Evolutionary conservation across 2,888 invertebrate genomes (phyloP).

Genomic region (Lithophane socia): DNA sequence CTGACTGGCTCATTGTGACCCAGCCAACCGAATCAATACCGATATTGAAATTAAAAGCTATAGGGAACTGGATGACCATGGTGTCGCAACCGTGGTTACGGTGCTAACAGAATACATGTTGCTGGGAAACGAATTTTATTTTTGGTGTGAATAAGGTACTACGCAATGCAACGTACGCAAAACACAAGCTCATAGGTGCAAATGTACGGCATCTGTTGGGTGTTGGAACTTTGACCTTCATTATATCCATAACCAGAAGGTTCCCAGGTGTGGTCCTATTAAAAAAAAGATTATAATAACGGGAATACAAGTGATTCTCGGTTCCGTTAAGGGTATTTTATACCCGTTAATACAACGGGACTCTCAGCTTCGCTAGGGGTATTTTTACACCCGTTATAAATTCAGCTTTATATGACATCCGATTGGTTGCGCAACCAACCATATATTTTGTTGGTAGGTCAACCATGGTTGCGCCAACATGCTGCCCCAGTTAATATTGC

Average conservation of each 20-base stretch:
- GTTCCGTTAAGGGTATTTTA: not conserved
- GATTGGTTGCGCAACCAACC: not conserved
- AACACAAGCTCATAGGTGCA: no score
- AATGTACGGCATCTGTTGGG: no score
- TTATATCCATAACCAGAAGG: not conserved
- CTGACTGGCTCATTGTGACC: conserved; percentile 44
- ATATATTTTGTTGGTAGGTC: not conserved
- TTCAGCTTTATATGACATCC: not conserved
- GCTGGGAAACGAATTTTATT: not conserved
- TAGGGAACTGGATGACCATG: not conserved
- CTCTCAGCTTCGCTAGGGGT: not conserved
- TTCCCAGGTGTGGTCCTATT: not conserved
- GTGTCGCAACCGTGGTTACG: not conserved
- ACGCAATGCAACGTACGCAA: not conserved
- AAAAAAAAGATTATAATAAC: not conserved
- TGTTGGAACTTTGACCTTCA: not conserved
- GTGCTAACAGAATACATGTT: not conserved
- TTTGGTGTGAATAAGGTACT: not conserved
- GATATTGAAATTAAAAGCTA: conserved; percentile 52
- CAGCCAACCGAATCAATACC: conserved; percentile 59
- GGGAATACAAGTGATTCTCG: not conserved
- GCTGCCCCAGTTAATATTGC: not conserved
- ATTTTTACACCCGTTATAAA: not conserved
- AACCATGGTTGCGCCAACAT: not conserved
- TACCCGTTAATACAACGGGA: no score